Base-by-base conservation (phyloP, 2,888 invertebrate genomes). In the Scaptomyza caliginosa region DNA sequence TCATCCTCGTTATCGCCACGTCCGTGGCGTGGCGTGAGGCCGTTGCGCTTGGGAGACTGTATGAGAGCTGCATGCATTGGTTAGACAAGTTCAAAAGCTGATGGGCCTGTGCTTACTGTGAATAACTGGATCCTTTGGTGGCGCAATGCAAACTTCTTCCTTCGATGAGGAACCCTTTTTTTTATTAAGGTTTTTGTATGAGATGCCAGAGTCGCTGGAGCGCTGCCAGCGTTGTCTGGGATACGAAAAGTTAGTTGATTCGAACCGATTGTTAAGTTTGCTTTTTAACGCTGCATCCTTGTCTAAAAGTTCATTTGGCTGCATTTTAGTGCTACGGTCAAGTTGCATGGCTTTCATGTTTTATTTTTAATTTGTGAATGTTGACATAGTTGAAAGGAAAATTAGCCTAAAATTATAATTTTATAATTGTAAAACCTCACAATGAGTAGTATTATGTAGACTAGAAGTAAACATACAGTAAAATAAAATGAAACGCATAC, bases 191-290 rank as follows among this genome's bases (percentile, higher is more conserved):
- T 50, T 11, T 6, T 26, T 11, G 26, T 7, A 3, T 2, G 6
- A 1, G 2, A 11, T 17, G 43, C 6, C 4, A 5, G 3, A 16
- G 1, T n/a, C 45, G 8, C n/a, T 17, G 3, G 17, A 45, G 8
- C 8, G 1, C 4, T 17, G 17, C 8, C n/a, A 11, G 5, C 17
- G 8, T 17, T 28, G 28, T 5, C n/a, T 5, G 1, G 3, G n/a
- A 28, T 1, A 8, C 8, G 17, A 3, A 1, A 13, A 30, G 13
- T 42, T 42, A 49, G 60, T 68, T 0, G 66, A 21, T 16, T 54
- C 63, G 3, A 74, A 40, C 1, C 68, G 45, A 50, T 67, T 64
- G 10, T 62, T 70, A 0, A 71, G 11, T 13, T 74, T 73, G 19
- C 63, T 55, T 3, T 67, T 66, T 1, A 73, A 60, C 0, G 62